Evolutionary conservation across 2,797 vertebrate genomes (phyloP), one percentile per base, ranked within the genome.

Genomic region (Coregonus ussuriensis): DNA sequence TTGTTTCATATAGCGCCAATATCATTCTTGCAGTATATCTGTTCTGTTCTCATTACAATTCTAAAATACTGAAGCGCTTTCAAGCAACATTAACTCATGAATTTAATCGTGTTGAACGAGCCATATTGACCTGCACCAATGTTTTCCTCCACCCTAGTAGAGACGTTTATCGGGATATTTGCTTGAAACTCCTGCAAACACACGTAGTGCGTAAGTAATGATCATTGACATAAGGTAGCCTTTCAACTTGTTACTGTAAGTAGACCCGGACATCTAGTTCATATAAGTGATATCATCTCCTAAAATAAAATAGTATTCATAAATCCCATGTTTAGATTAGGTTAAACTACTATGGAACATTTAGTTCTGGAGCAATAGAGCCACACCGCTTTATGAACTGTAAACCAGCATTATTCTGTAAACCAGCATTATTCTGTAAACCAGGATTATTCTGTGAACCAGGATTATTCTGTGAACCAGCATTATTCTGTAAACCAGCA

Each of bases 31-130:
- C 16, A 73, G 21, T 37, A 56, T 75, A 82, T 84, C 51, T 71
- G 72, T 71, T 80, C 75, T 72, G 72, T 71, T 80, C 75, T 72
- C 41, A 41, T 72, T 77, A 79, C 51, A 72, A 67, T 63, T 63
- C 71, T 71, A 75, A 80, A 80, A 82, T 79, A 75, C 74, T 69
- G 63, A 72, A 77, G 77, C 13, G 53, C 29, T n/a, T 72, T 14
- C n/a, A 16, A 63, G 33, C 51, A 31, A 5, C 18, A 68, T 21
- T 62, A 74, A 2, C 18, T 81, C 74, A 16, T 3, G 63, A 31
- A 9, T 79, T 80, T 75, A 29, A 81, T 80, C 63, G 7, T 31
- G n/a, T 29, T 41, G 25, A 81, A 77, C 68, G 72, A 68, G 47
- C 3, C 53, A 67, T 79, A 15, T 35, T 69, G 52, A 76, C 72